Evolutionary conservation across 2,113 vertebrate species (phyloP).

Genomic region (Lepus americanus): DNA sequence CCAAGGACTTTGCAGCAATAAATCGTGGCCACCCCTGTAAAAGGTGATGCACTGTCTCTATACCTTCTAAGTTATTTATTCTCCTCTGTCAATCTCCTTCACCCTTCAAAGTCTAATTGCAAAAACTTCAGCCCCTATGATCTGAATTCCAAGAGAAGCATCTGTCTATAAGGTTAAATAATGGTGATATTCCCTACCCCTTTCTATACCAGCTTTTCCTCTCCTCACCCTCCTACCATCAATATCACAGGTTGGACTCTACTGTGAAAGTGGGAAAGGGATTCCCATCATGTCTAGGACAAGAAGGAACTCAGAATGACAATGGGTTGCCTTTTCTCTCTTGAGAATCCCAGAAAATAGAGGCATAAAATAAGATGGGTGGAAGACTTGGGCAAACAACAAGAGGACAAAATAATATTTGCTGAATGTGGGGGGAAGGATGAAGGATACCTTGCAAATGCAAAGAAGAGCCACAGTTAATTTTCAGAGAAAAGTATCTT

Average conservation of each 20-base stretch:
- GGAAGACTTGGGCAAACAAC: not conserved
- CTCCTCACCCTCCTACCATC: not conserved
- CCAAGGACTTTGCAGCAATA: constrained; percentile 6
- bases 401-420: constrained; percentile 49
- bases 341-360: constrained; percentile 53
- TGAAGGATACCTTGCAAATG: constrained; percentile 22
- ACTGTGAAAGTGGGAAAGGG: not conserved
- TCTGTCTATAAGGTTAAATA: not conserved
- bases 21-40: not conserved
- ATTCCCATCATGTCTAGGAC: not conserved
- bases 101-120: not conserved
- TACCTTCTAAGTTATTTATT: not conserved
- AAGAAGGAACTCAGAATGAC: not conserved
- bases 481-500: constrained; percentile 62
- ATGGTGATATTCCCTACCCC: not conserved
- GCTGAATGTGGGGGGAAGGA: not conserved
- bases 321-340: constrained; percentile 22
- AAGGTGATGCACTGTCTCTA: not conserved
- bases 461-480: constrained; percentile 77
- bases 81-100: not conserved
- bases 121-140: constrained; percentile 27
- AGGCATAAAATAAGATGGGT: not conserved
- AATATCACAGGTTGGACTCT: not conserved
- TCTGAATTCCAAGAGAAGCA: constrained; percentile 41
- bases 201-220: not conserved